Evolutionary conservation across 2,888 invertebrate genomes (phyloP).

Genomic region (Spatulosminthurus flaviceps): DNA sequence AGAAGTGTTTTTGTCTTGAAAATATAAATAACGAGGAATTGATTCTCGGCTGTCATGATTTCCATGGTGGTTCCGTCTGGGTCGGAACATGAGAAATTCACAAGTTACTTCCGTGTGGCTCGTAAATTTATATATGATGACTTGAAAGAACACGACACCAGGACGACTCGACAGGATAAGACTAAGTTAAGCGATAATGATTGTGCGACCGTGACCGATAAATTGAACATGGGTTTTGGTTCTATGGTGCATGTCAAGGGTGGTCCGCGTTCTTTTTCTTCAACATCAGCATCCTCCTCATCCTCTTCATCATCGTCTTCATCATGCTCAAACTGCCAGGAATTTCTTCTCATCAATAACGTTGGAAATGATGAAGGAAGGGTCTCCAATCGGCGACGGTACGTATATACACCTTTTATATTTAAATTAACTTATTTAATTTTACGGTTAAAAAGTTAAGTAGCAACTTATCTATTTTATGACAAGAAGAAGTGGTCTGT

Average conservation of each 20-base stretch:
- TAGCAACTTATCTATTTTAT: neutral
- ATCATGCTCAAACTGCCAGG: slow-evolving; percentile 48
- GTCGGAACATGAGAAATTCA: slow-evolving; percentile 41
- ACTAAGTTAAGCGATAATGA: slow-evolving; percentile 29
- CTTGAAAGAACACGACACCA: slow-evolving; percentile 29
- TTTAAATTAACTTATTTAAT: slow-evolving; percentile 1
- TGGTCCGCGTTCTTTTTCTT: slow-evolving; percentile 47
- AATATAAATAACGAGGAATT: neutral
- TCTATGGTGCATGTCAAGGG: slow-evolving; percentile 48
- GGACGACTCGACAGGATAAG: slow-evolving; percentile 7
- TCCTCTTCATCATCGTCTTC: slow-evolving; percentile 45
- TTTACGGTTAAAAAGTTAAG: neutral
- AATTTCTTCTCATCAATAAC: slow-evolving; percentile 40
- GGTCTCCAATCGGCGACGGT: slow-evolving; percentile 42
- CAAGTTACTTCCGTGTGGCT: slow-evolving; percentile 43
- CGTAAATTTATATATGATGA: slow-evolving; percentile 31
- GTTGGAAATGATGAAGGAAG: slow-evolving; percentile 42
- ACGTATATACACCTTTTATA: slow-evolving; percentile 23
- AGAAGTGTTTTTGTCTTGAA: neutral
- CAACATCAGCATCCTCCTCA: slow-evolving; percentile 37
- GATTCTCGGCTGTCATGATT: slow-evolving; percentile 40
- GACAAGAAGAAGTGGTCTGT: too few relatives aligned
- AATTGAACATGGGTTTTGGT: slow-evolving; percentile 50
- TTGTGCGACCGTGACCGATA: slow-evolving; percentile 35
- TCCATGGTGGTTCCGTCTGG: slow-evolving; percentile 44